phyloP scores from a whole-genome alignment of 2,888 invertebrate species.

The Dione vanillae region DNA sequence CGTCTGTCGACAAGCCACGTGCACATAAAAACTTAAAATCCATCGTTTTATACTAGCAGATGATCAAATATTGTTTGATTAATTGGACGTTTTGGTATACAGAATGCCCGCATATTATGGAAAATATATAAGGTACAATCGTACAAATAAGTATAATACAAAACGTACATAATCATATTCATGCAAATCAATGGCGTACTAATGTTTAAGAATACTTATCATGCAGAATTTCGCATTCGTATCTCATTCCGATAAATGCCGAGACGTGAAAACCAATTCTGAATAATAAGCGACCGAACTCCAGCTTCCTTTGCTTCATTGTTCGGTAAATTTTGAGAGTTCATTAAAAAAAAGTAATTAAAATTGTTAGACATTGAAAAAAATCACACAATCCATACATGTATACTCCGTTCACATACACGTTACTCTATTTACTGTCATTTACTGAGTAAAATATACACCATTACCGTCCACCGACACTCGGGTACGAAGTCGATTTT shows the following conservation, averaged over 20 bases:
- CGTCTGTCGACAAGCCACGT: slow-evolving; percentile 61
- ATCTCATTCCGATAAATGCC: slow-evolving; percentile 81
- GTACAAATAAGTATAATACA: slow-evolving; percentile 25
- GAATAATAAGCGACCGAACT: slow-evolving; percentile 57
- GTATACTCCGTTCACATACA: slow-evolving; percentile 61
- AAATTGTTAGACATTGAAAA: slow-evolving; percentile 45
- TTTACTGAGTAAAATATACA: slow-evolving; percentile 75
- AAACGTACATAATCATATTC: slow-evolving; percentile 23
- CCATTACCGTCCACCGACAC: slow-evolving; percentile 67
- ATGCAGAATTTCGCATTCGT: slow-evolving; percentile 63
- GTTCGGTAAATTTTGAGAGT: slow-evolving; percentile 5
- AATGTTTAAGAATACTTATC: slow-evolving; percentile 48
- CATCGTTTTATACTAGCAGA: neutral
- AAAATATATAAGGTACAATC: slow-evolving; percentile 28
- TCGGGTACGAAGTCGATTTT: slow-evolving; percentile 53
- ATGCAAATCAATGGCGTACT: slow-evolving; percentile 10
- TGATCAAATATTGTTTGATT: slow-evolving; percentile 26
- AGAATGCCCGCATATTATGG: slow-evolving; percentile 46
- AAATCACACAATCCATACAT: slow-evolving; percentile 56
- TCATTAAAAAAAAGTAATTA: neutral
- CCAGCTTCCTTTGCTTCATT: slow-evolving; percentile 3
- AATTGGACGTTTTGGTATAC: slow-evolving; percentile 45
- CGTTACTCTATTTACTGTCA: slow-evolving; percentile 71
- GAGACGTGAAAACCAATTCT: slow-evolving; percentile 71
- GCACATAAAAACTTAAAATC: slow-evolving; percentile 15